These are phyloP conservation scores for Liasis olivaceus DNA, from an alignment of 2,797 vertebrate species.

Conservation along the genomic window DNA sequence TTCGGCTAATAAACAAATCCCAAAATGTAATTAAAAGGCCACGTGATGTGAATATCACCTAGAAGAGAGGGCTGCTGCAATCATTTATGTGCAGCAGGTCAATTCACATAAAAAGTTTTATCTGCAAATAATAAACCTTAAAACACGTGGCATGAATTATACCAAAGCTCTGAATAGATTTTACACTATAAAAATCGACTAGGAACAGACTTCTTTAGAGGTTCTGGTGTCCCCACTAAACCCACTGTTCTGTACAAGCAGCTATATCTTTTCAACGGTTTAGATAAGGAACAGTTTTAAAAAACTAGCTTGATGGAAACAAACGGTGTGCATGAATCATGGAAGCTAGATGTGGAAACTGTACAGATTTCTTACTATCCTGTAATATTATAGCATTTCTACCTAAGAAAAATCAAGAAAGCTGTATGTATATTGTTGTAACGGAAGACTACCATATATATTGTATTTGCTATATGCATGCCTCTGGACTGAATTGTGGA, in stretches of 20 bases:
- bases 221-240: conserved; percentile 46
- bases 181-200: conserved; percentile 67
- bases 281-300: conserved; percentile 16
- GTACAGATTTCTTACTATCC: neutral
- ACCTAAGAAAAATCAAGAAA: neutral
- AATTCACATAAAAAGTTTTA: conserved; percentile 44
- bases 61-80: neutral
- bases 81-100: neutral
- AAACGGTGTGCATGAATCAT: too few relatives aligned
- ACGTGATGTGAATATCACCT: neutral
- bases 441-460: too few relatives aligned
- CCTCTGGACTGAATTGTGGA: too few relatives aligned
- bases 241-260: conserved; percentile 50
- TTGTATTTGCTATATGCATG: too few relatives aligned
- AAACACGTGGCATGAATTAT: conserved; percentile 67
- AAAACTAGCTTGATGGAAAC: neutral
- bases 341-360: too few relatives aligned
- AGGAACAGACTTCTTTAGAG: conserved; percentile 55
- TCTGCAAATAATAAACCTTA: conserved; percentile 63
- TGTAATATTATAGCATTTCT: neutral
- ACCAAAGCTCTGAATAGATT: conserved; percentile 57
- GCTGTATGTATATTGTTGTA: neutral
- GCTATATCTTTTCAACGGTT: conserved; percentile 48
- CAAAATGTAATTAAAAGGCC: conserved; percentile 52
- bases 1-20: conserved; percentile 39